Base-by-base conservation (phyloP, 2,888 invertebrate species). In the Drosophila antonietae region DNA sequence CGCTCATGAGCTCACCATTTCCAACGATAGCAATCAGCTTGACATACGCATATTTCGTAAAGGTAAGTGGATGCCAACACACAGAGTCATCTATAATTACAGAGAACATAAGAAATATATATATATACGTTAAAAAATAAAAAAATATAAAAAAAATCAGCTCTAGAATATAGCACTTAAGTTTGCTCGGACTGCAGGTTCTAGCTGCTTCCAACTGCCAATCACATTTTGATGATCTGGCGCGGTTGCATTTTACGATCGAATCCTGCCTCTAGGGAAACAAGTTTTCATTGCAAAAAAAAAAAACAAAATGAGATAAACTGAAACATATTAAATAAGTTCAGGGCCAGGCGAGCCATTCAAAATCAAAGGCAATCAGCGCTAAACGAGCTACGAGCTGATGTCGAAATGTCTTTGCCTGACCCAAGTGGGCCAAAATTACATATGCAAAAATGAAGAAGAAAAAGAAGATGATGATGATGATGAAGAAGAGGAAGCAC, bases 1-100 rank as follows among this genome's bases (percentile, higher is more conserved):
- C 95, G 66, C 93, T 97, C 93, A 97, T 97, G 96, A 95, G 95
- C 83, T 95, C 96, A 23, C 97, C 97, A 9, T 94, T 96, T 73
- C 97, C 97, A 52, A 97, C 97, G 58, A 91, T 97, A 69, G 93
- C 94, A 71, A 95, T 97, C 86, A 96, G 97, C 90, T 93, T 96
- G 71, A 93, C 94, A 87, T 97, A 97, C 91, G 95, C 96, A 37
- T 95, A 96, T 89, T 94, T 95, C 90, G 96, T 96, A 60, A 96
- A 96, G 94, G 95, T 95, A 92, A 86, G 83, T 70, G 51, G 51
- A 43, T 9, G 18, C 15, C 8, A 47, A 15, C 18, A 51, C 28
- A 28, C 37, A 14, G 12, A 51, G 47, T 15, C 41, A 46, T 46
- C 62, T 76, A 72, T 80, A 76, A 82, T 69, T 82, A 80, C 15